Conservation (phyloP, 2,797 vertebrate species). For the Percopsis omiscomaycus region DNA sequence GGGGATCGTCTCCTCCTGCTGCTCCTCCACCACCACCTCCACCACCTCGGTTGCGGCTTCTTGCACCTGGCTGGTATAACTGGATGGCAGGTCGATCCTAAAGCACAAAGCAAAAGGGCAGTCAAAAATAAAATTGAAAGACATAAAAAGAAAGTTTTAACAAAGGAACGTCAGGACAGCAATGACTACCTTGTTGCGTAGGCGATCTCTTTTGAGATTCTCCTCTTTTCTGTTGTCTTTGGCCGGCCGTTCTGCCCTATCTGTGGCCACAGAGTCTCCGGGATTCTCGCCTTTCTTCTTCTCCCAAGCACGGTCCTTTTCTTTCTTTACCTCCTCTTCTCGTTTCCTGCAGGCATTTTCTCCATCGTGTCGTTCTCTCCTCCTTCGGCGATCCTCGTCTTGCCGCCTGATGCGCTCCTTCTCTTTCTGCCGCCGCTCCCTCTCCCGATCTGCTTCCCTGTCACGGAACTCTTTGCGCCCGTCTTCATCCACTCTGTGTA, state of each 20-base stretch:
- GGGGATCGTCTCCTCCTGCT: conserved; percentile 71
- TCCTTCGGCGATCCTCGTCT: conserved; percentile 89
- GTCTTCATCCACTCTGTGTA: conserved; percentile 85
- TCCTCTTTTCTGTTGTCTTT: conserved; percentile 91
- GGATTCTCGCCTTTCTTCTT: conserved; percentile 83
- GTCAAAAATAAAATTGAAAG: conserved; percentile 7
- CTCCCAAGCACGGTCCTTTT: conserved; percentile 84
- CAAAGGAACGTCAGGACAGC: background rate
- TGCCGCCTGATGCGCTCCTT: conserved; percentile 86
- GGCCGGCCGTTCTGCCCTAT: conserved; percentile 80
- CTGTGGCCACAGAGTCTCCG: conserved; percentile 71
- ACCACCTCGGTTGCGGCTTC: conserved; percentile 80
- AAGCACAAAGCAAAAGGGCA: conserved; percentile 25
- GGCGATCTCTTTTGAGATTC: conserved; percentile 85
- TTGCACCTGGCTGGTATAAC: conserved; percentile 92
- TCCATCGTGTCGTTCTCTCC: conserved; percentile 89
- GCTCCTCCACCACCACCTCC: conserved; percentile 70
- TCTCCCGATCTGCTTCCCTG: conserved; percentile 84
- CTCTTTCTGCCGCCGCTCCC: conserved; percentile 74
- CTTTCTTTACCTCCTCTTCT: conserved; percentile 88
- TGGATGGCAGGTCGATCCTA: conserved; percentile 98
- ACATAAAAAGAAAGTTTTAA: background rate
- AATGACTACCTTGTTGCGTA: conserved; percentile 89
- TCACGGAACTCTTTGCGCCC: conserved; percentile 88
- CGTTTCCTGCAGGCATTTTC: conserved; percentile 86